Conservation (phyloP, 2,797 vertebrate species). For the Gila robusta region DNA sequence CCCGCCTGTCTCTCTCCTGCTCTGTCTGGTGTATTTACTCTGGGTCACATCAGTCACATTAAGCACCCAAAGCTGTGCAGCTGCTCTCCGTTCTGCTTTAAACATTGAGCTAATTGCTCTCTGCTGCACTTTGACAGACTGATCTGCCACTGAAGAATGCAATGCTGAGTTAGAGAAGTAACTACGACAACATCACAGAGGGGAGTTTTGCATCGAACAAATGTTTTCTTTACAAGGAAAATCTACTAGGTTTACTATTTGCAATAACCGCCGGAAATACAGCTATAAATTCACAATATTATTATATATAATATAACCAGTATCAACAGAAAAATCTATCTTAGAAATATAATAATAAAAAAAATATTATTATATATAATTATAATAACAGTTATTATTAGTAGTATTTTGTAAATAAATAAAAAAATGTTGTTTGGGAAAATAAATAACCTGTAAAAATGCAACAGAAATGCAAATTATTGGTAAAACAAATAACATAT, state of each 20-base stretch:
- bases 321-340: too few species aligned
- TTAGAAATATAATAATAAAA: too few species aligned
- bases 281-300: background rate
- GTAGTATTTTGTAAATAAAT: too few species aligned
- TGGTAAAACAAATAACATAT: too few species aligned
- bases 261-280: background rate
- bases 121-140: background rate
- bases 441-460: too few species aligned
- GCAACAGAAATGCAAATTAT: too few species aligned
- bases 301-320: too few species aligned
- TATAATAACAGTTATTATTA: too few species aligned
- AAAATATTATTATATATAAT: too few species aligned
- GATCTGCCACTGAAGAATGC: constrained; percentile 23
- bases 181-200: background rate
- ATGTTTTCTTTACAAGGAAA: background rate
- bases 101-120: constrained; percentile 52
- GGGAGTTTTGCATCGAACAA: background rate
- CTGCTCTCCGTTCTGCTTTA: constrained; percentile 24
- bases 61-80: constrained; percentile 12
- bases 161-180: background rate
- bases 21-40: too few species aligned
- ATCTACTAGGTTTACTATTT: background rate
- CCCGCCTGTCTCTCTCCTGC: background rate
- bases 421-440: too few species aligned
- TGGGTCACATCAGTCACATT: constrained; percentile 9